These are phyloP conservation scores for Platycheirus rosarum DNA, from an alignment of 2,888 invertebrate genomes.

Conservation along the genomic window DNA sequence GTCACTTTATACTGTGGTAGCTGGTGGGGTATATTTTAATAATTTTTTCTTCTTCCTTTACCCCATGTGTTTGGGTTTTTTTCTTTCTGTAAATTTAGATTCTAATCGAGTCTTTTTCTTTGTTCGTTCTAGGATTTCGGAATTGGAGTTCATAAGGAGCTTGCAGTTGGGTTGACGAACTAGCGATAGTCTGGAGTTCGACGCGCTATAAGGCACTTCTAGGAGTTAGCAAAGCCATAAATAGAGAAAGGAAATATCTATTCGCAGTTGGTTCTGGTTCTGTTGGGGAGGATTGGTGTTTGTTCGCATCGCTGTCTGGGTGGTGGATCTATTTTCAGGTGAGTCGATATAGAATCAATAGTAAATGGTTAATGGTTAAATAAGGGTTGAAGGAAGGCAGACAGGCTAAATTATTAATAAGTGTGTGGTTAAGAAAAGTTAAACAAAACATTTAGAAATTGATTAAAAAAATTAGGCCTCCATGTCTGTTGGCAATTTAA, in stretches of 20 bases:
- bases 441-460: no score
- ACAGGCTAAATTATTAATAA: no score
- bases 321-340: constrained; percentile 65
- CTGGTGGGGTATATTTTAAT: constrained; percentile 44
- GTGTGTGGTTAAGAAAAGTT: no score
- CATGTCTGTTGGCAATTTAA: no score
- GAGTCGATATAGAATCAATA: constrained; percentile 65
- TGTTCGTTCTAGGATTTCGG: constrained; percentile 66
- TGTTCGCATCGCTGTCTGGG: constrained; percentile 26
- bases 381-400: constrained; percentile 7
- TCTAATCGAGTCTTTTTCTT: constrained; percentile 54
- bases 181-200: constrained; percentile 14
- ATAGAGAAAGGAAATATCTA: not conserved
- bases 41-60: not conserved
- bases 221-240: constrained; percentile 3
- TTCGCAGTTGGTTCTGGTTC: constrained; percentile 50
- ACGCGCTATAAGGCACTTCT: constrained; percentile 17
- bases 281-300: constrained; percentile 38
- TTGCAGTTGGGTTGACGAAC: constrained; percentile 22
- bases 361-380: not conserved
- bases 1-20: not conserved
- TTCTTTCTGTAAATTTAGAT: constrained; percentile 24
- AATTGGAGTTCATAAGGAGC: constrained; percentile 29
- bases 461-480: no score
- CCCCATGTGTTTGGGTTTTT: constrained; percentile 37